phyloP scores from a whole-genome alignment of 2,113 vertebrate genomes.

The Pagrus major region DNA sequence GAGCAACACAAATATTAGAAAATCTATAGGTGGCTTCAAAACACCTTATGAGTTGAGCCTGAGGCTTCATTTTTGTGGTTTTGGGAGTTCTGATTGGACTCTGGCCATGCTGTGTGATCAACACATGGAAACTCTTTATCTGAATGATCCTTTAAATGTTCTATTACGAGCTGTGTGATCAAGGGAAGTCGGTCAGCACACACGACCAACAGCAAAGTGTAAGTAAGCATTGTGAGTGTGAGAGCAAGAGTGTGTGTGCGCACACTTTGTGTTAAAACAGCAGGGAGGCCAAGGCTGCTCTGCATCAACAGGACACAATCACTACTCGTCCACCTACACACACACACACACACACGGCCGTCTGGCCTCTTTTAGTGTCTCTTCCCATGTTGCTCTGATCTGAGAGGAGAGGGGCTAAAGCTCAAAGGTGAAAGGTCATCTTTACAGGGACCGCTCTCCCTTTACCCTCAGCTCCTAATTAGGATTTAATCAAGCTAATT shows the following conservation, averaged over 20 bases:
- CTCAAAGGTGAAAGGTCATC: constrained; percentile 78
- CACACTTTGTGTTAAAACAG: constrained; percentile 39
- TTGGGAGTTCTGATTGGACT: constrained; percentile 20
- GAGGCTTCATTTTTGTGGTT: not conserved
- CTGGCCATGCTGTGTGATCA: not conserved
- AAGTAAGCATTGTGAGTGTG: constrained; percentile 3
- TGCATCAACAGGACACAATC: constrained; percentile 65
- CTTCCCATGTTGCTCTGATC: constrained; percentile 71
- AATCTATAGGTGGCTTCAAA: not conserved
- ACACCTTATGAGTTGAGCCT: not conserved
- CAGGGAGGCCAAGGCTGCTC: constrained; percentile 58
- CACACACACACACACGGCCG: constrained; percentile 20
- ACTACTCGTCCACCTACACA: constrained; percentile 36
- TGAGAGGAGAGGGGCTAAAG: constrained; percentile 55
- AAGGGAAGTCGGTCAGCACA: constrained; percentile 9
- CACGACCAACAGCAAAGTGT: constrained; percentile 17
- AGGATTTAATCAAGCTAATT: constrained; percentile 84
- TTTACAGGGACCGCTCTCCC: constrained; percentile 58
- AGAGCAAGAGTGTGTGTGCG: constrained; percentile 17
- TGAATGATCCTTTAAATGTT: constrained; percentile 41
- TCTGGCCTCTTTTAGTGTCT: constrained; percentile 65
- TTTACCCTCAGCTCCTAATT: constrained; percentile 71
- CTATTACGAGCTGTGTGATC: constrained; percentile 31
- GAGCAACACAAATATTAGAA: not conserved
- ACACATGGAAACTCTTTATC: constrained; percentile 54